Base-by-base conservation (phyloP, 92 coral and sea anemone genomes). In the Porites evermanni region DNA sequence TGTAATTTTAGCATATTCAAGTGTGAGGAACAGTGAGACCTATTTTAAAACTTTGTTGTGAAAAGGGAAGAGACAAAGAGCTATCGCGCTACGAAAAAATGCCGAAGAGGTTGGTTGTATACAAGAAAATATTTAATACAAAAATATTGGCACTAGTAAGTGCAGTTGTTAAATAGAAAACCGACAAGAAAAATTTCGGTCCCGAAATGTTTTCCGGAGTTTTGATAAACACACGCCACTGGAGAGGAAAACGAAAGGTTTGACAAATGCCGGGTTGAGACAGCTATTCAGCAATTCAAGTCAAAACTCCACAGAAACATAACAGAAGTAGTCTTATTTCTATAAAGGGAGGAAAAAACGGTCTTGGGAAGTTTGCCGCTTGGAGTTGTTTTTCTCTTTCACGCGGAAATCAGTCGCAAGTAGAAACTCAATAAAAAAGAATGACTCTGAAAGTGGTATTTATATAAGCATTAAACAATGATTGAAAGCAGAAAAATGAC, bases 141-240 rank as follows among this genome's bases (percentile, higher is more conserved):
- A 67, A 67, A 18, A 23, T 19, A 67, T 67, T 67, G 72, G 72
- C 29, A 67, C 72, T 67, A 23, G 32, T 64, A 64, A 64, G 68
- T 64, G 68, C 68, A 64, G 68, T 64, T 7, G 68, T 64, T 64
- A 1, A 64, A 64, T 64, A 64, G 2, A 64, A 64, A 64, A 64
- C 68, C 68, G n/a, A 64, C 68, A 64, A 64, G 68, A 64, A 64
- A 64, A 64, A 64, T 64, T 64, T 12, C n/a, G 68, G 68, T 64
- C 68, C 29, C 29, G 29, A 26, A 64, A 67, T 67, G 71, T 67
- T 67, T 18, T 67, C 72, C 72, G 1, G 75, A 70, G 75, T 70
- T 70, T 70, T 70, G 75, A 70, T 70, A 70, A 70, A 26, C 58
- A 19, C 77, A 72, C 77, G 59, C 60, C 77, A 72, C 77, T 72